Evolutionary conservation across 2,113 vertebrate genomes (phyloP), one percentile per base, ranked within the genome.

Genomic region (Lepisosteus oculatus): DNA sequence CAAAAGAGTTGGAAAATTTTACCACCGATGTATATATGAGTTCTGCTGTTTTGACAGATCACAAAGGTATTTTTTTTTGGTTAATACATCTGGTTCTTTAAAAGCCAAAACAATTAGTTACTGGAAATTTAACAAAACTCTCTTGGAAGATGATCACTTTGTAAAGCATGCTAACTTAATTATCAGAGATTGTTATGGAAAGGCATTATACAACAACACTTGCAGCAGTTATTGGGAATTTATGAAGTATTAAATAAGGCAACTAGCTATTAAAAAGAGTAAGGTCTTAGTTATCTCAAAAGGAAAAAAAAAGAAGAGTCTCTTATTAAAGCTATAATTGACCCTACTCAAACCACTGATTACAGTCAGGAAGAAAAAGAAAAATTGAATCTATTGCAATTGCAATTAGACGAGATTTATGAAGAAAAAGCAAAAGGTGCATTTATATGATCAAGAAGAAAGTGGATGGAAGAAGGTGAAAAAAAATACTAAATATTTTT

Each of bases 401-500:
- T 43, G 14, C 57, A 71, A 63, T 29, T 29, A 29, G 29, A 29
- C 29, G 29, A 29, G 29, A 29, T 29, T 29, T 29, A 29, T 29
- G 29, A 29, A 29, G 29, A 29, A 29, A 29, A 29, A 29, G 29
- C 29, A 29, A 29, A 29, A 29, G 29, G 29, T 29, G 29, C 29
- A 29, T 29, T 29, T 29, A 29, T 29, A 29, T 1, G 1, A 29
- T 29, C 29, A 29, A 65, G 51, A 45, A 13, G 51, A 56, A 72
- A 43, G 56, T 43, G n/a, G 71, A 15, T 72, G 13, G 71, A 45
- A 65, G 6, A 57, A 3, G 63, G 64, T 0, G 71, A 29, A 59
- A 13, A 72, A 42, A 44, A 66, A 67, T 65, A 72, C 54, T 6
- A 72, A 72, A 72, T 67, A 67, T 47, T 57, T 72, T 43, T 66